These are phyloP conservation scores for Characodon lateralis DNA, from an alignment of 2,797 vertebrate genomes.

Conservation along the genomic window DNA sequence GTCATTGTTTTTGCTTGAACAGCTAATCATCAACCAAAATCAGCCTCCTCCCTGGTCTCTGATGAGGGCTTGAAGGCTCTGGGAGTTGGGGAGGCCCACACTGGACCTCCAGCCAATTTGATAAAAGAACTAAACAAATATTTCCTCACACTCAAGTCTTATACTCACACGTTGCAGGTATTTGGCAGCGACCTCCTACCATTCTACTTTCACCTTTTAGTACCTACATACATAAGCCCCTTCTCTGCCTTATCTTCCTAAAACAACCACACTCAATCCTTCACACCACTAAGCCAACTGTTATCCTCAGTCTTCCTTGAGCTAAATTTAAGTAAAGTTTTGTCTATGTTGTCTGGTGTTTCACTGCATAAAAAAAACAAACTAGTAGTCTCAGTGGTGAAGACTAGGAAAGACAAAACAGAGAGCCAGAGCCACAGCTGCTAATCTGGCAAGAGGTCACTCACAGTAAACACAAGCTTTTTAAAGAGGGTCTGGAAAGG, in stretches of 20 bases:
- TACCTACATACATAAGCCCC: conserved; percentile 1
- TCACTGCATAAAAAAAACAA: conserved; percentile 5
- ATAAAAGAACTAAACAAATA: conserved; percentile 19
- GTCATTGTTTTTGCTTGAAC: no score
- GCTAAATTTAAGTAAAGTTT: conserved; percentile 5
- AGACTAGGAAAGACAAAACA: conserved; percentile 75
- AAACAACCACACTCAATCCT: neutral
- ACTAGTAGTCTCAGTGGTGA: neutral
- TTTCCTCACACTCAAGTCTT: conserved; percentile 4
- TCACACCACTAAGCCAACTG: neutral
- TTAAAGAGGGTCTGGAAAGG: conserved; percentile 80
- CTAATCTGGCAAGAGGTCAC: conserved; percentile 82
- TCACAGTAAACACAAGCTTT: conserved; percentile 81
- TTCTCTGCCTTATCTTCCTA: neutral
- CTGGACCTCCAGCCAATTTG: conserved; percentile 7
- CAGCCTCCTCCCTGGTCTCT: conserved; percentile 1
- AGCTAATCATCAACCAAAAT: conserved; percentile 9
- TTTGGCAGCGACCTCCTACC: conserved; percentile 11
- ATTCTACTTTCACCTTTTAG: conserved; percentile 1
- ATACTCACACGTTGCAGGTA: conserved; percentile 2
- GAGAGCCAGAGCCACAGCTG: conserved; percentile 77
- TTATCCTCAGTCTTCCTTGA: neutral
- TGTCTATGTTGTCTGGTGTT: neutral
- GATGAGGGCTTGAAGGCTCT: neutral
- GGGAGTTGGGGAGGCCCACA: conserved; percentile 2